These are phyloP conservation scores for Ctenoplectra terminalis DNA, from an alignment of 1,140 invertebrate species.

Conservation along the genomic window DNA sequence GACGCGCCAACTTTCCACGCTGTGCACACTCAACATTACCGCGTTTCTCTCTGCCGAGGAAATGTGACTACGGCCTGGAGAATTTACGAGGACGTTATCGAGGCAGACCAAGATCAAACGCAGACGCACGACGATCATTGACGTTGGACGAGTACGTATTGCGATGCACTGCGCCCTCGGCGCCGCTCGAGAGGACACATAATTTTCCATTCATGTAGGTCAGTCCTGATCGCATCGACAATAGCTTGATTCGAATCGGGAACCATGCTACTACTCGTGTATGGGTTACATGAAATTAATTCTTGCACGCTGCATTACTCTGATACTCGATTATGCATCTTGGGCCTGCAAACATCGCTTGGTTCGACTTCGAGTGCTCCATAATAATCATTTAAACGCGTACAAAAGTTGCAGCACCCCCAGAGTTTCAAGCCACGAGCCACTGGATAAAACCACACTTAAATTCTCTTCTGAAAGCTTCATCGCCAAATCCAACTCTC, in stretches of 20 bases:
- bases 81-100: constrained; percentile 42
- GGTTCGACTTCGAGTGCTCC: no score
- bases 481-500: no score
- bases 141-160: constrained; percentile 15
- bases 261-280: not conserved
- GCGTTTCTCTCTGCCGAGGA: not conserved
- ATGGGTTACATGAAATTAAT: not conserved
- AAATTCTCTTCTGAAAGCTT: no score
- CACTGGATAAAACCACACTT: no score
- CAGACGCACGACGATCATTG: constrained; percentile 4
- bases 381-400: no score
- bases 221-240: constrained; percentile 16
- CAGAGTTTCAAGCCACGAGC: no score
- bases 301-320: not conserved
- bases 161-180: not conserved
- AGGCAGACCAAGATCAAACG: constrained; percentile 53
- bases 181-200: constrained; percentile 21
- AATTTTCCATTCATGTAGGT: constrained; percentile 44
- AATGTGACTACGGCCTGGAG: constrained; percentile 9
- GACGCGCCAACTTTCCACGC: not conserved
- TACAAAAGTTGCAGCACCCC: no score
- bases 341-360: no score
- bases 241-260: not conserved
- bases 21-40: not conserved
- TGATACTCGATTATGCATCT: no score